Evolutionary conservation across 1,140 invertebrate species (phyloP), one percentile per base, ranked within the genome.

Genomic region (Drosophila novamexicana): DNA sequence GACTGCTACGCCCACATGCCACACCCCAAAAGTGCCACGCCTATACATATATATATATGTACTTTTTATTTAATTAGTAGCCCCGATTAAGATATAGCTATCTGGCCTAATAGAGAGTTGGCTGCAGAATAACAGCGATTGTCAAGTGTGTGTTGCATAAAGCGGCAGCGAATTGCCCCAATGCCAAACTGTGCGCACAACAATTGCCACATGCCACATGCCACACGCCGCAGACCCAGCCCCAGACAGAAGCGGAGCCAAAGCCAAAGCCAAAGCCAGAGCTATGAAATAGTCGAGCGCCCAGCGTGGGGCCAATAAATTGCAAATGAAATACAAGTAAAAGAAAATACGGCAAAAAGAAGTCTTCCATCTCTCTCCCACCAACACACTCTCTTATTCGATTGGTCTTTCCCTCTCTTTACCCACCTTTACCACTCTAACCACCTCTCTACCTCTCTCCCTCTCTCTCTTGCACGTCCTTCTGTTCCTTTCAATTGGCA

Each of bases 271-370:
- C 2, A 22, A 22, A 22, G 22, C 50, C 34, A 54, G 7, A n/a
- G 39, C 54, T 22, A 42, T 58, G 50, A 52, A 59, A 68, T 14
- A 32, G 53, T 39, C 16, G 16, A 37, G 18, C 7, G 22, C 22
- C 4, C 52, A 47, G 59, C 63, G 69, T 69, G 32, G 40, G 58
- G 74, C 63, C 81, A 80, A 77, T 81, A 66, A 77, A 81, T 75
- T 77, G 58, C 45, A 77, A 85, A 85, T 81, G 57, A 75, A 75
- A 77, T 67, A 61, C 42, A 74, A 77, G 62, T 61, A 37, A 37
- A 42, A 57, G 39, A 62, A 40, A 50, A 9, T 47, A 40, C 22
- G 10, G 50, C 59, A 37, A 36, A 52, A 32, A 6, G 1, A 50
- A 18, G 5, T 2, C 12, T 12, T 16, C 3, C 10, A 16, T 61